Evolutionary conservation across 2,113 vertebrate species (phyloP), one percentile per base, ranked within the genome.

Genomic region (Otus sunia): DNA sequence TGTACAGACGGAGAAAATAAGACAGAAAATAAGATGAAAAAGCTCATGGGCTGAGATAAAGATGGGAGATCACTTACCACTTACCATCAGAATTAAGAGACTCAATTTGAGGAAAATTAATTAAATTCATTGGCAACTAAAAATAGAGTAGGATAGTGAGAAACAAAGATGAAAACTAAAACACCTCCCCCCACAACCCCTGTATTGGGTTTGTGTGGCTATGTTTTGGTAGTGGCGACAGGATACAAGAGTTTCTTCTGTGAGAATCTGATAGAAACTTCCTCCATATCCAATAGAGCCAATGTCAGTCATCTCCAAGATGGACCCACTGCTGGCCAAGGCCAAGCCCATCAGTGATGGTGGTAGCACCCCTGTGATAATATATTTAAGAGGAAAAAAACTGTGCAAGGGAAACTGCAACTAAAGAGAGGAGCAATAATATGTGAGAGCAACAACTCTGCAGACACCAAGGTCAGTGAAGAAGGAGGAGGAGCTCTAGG

Each of bases 181-280:
- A 12, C 6, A 64, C 1, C 45, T 47, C 1, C 3, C 1, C 1
- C 5, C 4, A 6, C 17, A 10, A 49, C 6, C 5, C 10, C 18
- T 50, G 12, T 47, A 27, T 36, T 59, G 6, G 32, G 10, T 72
- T 63, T 75, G 6, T 10, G 34, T 17, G 10, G 8, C 23, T 8
- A 69, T 34, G 20, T 37, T 12, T 37, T 34, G 29, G 21, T 13
- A 52, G 34, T 5, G 39, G 39, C 12, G 39, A 39, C 11, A 11
- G 3, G 39, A 25, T 52, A 37, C 9, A 37, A 12, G 25, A 16
- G 20, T 39, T 10, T 18, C 18, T 88, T 78, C 52, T 55, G 18
- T 34, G 14, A 55, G 45, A 67, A 73, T 47, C 15, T 79, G 26
- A 13, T 17, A 43, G 26, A 49, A 89, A 19, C 11, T 34, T 84